These are phyloP conservation scores for Scomberomorus guttatus DNA, from an alignment of 2,797 vertebrate species.

Conservation along the genomic window DNA sequence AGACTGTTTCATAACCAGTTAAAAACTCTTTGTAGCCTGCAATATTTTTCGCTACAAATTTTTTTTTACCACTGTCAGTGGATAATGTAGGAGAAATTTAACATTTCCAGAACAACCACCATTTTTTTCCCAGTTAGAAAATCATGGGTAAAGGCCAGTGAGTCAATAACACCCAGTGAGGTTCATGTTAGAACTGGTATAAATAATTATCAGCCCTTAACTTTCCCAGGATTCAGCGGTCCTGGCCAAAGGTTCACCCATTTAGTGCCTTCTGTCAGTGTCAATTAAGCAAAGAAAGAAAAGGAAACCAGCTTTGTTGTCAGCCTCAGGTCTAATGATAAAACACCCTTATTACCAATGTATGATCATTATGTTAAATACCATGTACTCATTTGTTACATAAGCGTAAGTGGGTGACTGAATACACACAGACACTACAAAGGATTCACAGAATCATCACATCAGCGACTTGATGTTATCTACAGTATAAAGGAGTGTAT, in stretches of 20 bases:
- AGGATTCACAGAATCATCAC: slow-evolving; percentile 45
- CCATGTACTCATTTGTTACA: slow-evolving; percentile 35
- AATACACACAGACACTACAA: slow-evolving; percentile 43
- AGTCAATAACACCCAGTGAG: background rate
- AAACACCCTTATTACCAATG: slow-evolving; percentile 28
- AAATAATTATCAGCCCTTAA: background rate
- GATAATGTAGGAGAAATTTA: background rate
- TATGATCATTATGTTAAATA: slow-evolving; percentile 44
- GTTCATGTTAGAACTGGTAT: background rate
- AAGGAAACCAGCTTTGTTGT: slow-evolving; percentile 6
- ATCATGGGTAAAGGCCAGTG: background rate
- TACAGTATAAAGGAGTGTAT: slow-evolving; percentile 21
- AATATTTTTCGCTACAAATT: background rate
- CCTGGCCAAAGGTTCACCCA: background rate
- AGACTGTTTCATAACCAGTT: too few relatives aligned
- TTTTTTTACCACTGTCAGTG: background rate
- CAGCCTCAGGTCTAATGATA: slow-evolving; percentile 17
- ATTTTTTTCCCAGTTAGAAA: background rate
- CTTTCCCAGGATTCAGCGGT: background rate
- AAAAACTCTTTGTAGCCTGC: too few relatives aligned
- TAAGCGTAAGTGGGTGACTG: slow-evolving; percentile 49
- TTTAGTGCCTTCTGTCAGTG: background rate
- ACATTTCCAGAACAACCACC: slow-evolving; percentile 2
- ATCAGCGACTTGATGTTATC: slow-evolving; percentile 40
- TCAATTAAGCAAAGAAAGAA: slow-evolving; percentile 9